These are phyloP conservation scores for Microchrysa polita DNA, from an alignment of 2,888 invertebrate species.

Conservation along the genomic window DNA sequence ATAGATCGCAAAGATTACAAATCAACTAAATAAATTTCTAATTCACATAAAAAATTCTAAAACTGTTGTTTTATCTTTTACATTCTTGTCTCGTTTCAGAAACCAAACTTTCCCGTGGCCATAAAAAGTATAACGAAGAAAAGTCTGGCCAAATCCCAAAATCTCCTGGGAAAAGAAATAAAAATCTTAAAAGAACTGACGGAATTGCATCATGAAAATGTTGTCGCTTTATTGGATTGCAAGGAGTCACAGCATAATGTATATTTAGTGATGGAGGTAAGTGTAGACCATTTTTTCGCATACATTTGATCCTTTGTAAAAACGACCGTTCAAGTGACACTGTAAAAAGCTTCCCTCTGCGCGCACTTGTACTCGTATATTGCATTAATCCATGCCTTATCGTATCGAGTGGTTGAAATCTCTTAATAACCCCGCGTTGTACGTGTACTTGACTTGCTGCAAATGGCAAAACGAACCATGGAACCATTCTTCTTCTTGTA, in stretches of 20 bases:
- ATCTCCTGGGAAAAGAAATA: slow-evolving; percentile 97
- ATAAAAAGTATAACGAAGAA: slow-evolving; percentile 99
- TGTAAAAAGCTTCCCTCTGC: too few species aligned
- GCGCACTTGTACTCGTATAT: too few species aligned
- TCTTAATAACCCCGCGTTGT: neutral
- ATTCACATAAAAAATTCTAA: too few species aligned
- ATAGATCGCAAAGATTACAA: too few species aligned
- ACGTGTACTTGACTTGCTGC: neutral
- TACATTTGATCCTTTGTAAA: neutral
- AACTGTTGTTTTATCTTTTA: neutral
- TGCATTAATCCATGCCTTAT: too few species aligned
- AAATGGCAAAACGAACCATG: too few species aligned
- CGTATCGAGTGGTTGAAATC: neutral
- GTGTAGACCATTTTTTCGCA: slow-evolving; percentile 56
- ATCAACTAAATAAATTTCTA: too few species aligned
- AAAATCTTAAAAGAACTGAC: slow-evolving; percentile 98
- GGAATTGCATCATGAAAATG: slow-evolving; percentile 97
- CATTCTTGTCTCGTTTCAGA: slow-evolving; percentile 70
- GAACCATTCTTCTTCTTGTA: neutral
- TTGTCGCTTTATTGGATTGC: slow-evolving; percentile 96
- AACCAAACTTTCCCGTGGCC: slow-evolving; percentile 87
- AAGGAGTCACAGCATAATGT: slow-evolving; percentile 96
- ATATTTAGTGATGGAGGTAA: slow-evolving; percentile 98
- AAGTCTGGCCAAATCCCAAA: slow-evolving; percentile 96
- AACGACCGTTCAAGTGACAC: neutral